These are phyloP conservation scores for Anser brachyrhynchus DNA, from an alignment of 2,113 vertebrate species.

Conservation along the genomic window DNA sequence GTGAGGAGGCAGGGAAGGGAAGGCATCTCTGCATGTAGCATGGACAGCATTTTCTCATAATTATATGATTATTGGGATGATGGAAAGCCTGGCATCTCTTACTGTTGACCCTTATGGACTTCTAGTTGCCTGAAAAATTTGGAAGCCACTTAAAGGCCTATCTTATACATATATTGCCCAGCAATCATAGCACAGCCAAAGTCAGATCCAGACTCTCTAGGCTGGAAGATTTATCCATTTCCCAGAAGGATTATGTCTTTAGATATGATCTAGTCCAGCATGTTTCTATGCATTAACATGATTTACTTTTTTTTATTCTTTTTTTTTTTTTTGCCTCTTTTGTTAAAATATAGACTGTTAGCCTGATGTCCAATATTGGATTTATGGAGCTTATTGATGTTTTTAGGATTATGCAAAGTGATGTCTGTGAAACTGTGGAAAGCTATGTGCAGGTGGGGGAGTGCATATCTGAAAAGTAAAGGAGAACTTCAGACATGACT, in stretches of 20 bases:
- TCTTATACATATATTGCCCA: background rate
- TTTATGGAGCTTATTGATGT: background rate
- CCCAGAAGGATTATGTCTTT: background rate
- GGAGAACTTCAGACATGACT: conserved; percentile 2
- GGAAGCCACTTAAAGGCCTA: background rate
- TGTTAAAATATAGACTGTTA: background rate
- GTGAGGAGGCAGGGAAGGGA: background rate
- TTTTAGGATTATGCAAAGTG: background rate
- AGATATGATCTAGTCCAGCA: background rate
- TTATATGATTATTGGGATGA: background rate
- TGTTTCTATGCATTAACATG: background rate
- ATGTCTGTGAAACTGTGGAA: conserved; percentile 21
- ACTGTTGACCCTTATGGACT: background rate
- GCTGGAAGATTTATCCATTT: background rate
- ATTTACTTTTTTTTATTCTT: background rate
- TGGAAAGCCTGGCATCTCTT: background rate
- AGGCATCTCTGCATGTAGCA: background rate
- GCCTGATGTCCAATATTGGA: background rate
- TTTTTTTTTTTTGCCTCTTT: background rate
- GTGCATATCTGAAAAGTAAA: conserved; percentile 12
- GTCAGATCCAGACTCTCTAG: background rate
- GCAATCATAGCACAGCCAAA: background rate
- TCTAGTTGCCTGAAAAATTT: background rate
- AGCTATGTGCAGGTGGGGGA: background rate
- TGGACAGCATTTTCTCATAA: background rate